Evolutionary conservation across 2,797 vertebrate genomes (phyloP).

Genomic region (Ctenopoma multispine): DNA sequence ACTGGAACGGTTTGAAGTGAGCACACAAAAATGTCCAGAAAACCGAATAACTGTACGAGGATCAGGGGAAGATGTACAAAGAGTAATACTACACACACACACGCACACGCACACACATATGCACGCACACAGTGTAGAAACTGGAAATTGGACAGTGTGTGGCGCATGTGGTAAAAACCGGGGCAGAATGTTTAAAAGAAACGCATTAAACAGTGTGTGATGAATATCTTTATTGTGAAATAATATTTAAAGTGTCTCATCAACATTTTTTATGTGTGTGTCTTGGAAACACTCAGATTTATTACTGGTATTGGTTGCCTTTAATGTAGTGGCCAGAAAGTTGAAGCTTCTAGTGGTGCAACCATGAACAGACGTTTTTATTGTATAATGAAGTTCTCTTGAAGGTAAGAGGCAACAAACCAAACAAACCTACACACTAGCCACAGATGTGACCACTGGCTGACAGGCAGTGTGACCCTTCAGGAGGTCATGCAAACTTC

Average conservation of each 20-base stretch:
- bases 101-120: slow-evolving; percentile 38
- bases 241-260: slow-evolving; percentile 43
- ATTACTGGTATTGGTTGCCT: slow-evolving; percentile 17
- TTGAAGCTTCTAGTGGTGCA: not conserved
- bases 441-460: slow-evolving; percentile 21
- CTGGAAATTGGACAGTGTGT: slow-evolving; percentile 42
- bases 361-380: not conserved
- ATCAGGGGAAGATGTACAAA: not conserved
- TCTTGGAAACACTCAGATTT: slow-evolving; percentile 20
- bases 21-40: slow-evolving; percentile 62
- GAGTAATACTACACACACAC: slow-evolving; percentile 4
- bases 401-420: slow-evolving; percentile 12
- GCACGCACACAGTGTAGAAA: slow-evolving; percentile 40
- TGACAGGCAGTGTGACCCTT: slow-evolving; percentile 23
- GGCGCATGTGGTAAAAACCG: slow-evolving; percentile 30
- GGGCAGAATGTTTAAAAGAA: slow-evolving; percentile 46
- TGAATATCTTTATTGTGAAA: slow-evolving; percentile 43
- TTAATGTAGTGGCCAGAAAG: slow-evolving; percentile 15
- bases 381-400: not conserved
- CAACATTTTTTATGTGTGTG: slow-evolving; percentile 33
- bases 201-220: slow-evolving; percentile 37
- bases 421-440: slow-evolving; percentile 15
- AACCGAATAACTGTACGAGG: slow-evolving; percentile 45
- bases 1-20: slow-evolving; percentile 71
- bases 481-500: slow-evolving; percentile 33